phyloP scores from a whole-genome alignment of 2,113 vertebrate species.

The Balaeniceps rex region DNA sequence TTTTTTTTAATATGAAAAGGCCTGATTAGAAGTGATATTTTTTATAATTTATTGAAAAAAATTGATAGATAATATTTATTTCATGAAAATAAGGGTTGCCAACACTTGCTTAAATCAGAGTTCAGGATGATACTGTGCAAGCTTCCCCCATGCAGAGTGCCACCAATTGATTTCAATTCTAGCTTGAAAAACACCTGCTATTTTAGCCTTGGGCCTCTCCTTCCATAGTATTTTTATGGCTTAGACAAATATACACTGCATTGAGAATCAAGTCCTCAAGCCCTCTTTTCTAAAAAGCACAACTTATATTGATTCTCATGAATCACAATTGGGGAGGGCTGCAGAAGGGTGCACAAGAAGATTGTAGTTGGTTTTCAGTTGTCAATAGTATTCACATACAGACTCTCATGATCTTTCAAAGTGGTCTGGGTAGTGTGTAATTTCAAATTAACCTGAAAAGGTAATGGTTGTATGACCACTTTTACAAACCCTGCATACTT shows the following conservation, averaged over 20 bases:
- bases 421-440: neutral
- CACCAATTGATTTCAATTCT: neutral
- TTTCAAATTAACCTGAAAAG: neutral
- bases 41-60: neutral
- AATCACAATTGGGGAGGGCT: neutral
- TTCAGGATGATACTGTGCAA: neutral
- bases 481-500: neutral
- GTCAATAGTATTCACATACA: neutral
- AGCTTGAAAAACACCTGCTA: neutral
- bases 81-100: neutral
- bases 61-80: neutral
- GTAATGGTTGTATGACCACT: neutral
- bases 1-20: neutral
- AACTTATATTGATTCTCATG: neutral
- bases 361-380: neutral
- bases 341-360: neutral
- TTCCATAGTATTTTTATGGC: neutral
- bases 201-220: neutral
- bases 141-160: neutral
- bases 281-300: neutral
- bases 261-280: neutral
- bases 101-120: neutral
- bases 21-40: neutral
- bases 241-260: neutral
- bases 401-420: neutral